Percentiles rank a stretch among this genome's conserved stretches.
Conservation (phyloP, 1,140 invertebrate species). For the Monochamus saltuarius region DNA sequence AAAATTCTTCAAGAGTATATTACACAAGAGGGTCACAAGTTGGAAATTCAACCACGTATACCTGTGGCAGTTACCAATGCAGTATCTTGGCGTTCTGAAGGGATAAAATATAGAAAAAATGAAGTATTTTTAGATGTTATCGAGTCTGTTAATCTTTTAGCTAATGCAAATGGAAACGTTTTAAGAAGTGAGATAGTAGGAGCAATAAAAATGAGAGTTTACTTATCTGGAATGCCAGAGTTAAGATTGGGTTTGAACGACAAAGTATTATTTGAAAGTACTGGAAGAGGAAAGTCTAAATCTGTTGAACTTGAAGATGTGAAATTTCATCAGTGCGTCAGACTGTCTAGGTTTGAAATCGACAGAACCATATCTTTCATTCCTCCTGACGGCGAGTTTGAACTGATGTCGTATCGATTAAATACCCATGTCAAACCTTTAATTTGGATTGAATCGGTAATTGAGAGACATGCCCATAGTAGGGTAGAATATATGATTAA, state of each 20-base stretch:
- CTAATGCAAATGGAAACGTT: conserved; percentile 98
- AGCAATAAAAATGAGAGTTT: conserved; percentile 98
- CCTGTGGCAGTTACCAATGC: conserved; percentile 99
- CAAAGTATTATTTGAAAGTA: conserved; percentile 98
- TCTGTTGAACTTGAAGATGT: conserved; percentile 99
- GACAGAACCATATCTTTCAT: conserved; percentile 99
- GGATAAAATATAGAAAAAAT: conserved; percentile 99
- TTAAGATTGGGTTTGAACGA: conserved; percentile 97
- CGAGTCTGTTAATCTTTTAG: conserved; percentile 96
- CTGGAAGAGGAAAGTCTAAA: conserved; percentile 96
- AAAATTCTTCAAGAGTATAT: conserved; percentile 99
- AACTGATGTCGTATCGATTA: conserved; percentile 98
- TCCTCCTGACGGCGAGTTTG: conserved; percentile 99
- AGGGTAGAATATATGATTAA: conserved; percentile 99
- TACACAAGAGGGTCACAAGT: conserved; percentile 97
- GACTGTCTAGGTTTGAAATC: conserved; percentile 97
- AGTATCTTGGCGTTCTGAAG: conserved; percentile 98
- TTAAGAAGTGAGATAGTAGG: conserved; percentile 98
- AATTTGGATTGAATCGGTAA: conserved; percentile 99
- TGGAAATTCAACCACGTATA: conserved; percentile 94
- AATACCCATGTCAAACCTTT: conserved; percentile 98
- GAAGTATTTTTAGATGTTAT: conserved; percentile 99
- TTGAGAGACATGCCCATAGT: conserved; percentile 97
- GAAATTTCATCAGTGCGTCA: conserved; percentile 99
- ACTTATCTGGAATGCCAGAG: conserved; percentile 99